Conservation (phyloP, 2,888 invertebrate species). For the Xanthia togata region DNA sequence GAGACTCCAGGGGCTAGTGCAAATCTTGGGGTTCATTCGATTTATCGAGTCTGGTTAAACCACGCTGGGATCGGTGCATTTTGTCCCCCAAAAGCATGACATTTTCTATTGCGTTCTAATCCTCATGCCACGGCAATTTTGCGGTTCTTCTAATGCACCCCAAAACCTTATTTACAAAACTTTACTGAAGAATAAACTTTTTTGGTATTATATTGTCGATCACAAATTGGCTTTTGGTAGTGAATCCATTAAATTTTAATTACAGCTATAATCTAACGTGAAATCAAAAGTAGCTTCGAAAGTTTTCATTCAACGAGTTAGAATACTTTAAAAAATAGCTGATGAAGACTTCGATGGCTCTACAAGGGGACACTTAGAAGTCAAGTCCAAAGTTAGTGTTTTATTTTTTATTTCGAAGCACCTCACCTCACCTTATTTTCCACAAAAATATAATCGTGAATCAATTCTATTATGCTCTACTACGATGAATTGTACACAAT, state of each 20-base stretch:
- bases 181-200: conserved; percentile 16
- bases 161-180: conserved; percentile 3
- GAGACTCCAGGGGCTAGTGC: too few relatives aligned
- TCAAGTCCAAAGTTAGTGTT: conserved; percentile 46
- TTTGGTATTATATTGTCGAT: conserved; percentile 11
- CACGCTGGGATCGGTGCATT: too few relatives aligned
- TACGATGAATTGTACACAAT: conserved; percentile 1
- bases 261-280: conserved; percentile 41
- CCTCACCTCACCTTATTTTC: conserved; percentile 18
- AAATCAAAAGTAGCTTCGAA: conserved; percentile 41
- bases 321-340: conserved; percentile 42
- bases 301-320: conserved; percentile 55
- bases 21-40: too few relatives aligned
- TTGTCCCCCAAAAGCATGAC: neutral
- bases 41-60: too few relatives aligned
- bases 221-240: conserved; percentile 37
- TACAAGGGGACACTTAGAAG: conserved; percentile 46
- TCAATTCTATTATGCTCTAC: neutral
- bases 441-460: neutral
- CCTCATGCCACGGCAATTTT: neutral
- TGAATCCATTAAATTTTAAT: conserved; percentile 44
- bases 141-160: neutral
- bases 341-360: conserved; percentile 36
- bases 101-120: neutral
- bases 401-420: conserved; percentile 32